Conservation (phyloP, 1,140 invertebrate genomes). For the Temnothorax longispinosus region DNA sequence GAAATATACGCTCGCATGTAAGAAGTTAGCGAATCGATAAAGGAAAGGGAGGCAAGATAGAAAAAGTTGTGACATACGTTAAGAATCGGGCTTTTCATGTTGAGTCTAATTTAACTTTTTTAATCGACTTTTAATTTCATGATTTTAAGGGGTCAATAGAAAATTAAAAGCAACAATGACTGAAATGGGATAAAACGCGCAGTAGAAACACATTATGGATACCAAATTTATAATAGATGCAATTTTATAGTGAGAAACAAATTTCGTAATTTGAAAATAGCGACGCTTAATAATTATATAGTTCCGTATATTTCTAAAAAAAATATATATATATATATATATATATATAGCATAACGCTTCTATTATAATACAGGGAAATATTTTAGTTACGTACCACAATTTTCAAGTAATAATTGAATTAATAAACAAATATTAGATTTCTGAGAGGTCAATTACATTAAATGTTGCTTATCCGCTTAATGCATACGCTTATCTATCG, state of each 20-base stretch:
- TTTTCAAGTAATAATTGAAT: neutral
- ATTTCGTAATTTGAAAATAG: neutral
- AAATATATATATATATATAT: no score
- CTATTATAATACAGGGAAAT: neutral
- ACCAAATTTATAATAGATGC: neutral
- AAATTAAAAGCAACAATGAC: neutral
- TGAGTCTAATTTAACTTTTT: constrained; percentile 46
- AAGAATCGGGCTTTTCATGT: neutral
- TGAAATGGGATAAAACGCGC: neutral
- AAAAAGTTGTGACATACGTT: constrained; percentile 13
- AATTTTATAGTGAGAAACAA: neutral
- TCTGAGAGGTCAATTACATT: neutral
- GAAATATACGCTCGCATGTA: constrained; percentile 48
- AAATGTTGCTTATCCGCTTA: neutral
- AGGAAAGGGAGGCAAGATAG: neutral
- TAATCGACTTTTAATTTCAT: constrained; percentile 33
- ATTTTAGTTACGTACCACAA: neutral
- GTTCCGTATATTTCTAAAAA: no score
- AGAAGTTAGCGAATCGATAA: neutral
- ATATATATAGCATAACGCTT: neutral
- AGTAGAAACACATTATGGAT: neutral
- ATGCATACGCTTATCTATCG: constrained; percentile 1
- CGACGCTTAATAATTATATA: neutral
- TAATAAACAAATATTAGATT: neutral
- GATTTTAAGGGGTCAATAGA: neutral